These are phyloP conservation scores for Fistularia tabacaria DNA, from an alignment of 2,797 vertebrate species.

Conservation along the genomic window DNA sequence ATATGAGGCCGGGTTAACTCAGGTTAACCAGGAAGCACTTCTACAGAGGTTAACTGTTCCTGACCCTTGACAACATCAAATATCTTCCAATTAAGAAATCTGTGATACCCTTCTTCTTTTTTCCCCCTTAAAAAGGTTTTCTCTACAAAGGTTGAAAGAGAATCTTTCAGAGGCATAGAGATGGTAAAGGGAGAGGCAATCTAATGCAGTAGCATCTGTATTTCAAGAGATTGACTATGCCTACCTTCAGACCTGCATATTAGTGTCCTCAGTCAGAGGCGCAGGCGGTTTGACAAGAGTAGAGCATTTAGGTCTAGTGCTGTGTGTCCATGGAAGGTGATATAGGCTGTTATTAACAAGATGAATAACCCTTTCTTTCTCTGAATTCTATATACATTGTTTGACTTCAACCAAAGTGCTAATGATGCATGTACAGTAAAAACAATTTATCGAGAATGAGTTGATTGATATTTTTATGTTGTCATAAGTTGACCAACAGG, in stretches of 20 bases:
- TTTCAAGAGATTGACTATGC: conserved; percentile 51
- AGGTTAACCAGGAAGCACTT: conserved; percentile 40
- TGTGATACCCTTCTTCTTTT: conserved; percentile 1
- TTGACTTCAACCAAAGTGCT: too few relatives aligned
- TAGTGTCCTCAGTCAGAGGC: conserved; percentile 42
- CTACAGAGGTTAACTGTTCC: conserved; percentile 46
- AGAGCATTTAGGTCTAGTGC: conserved; percentile 22
- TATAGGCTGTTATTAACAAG: conserved; percentile 30
- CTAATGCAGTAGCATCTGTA: conserved; percentile 22
- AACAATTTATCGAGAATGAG: too few relatives aligned
- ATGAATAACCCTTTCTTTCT: conserved; percentile 30
- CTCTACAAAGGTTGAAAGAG: conserved; percentile 1
- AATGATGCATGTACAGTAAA: too few relatives aligned
- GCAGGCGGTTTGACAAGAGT: conserved; percentile 35
- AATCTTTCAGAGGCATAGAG: conserved; percentile 25
- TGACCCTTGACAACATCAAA: conserved; percentile 41
- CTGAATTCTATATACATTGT: neutral
- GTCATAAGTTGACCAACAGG: too few relatives aligned
- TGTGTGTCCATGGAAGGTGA: conserved; percentile 23
- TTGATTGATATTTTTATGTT: too few relatives aligned
- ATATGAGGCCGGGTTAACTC: conserved; percentile 41
- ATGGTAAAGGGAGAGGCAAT: conserved; percentile 11
- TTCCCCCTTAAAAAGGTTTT: conserved; percentile 4
- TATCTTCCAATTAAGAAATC: conserved; percentile 46
- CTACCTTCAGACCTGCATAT: conserved; percentile 48